Evolutionary conservation across 92 coral and sea anemone genomes (phyloP).

Genomic region (Parazoanthus atlanticus): DNA sequence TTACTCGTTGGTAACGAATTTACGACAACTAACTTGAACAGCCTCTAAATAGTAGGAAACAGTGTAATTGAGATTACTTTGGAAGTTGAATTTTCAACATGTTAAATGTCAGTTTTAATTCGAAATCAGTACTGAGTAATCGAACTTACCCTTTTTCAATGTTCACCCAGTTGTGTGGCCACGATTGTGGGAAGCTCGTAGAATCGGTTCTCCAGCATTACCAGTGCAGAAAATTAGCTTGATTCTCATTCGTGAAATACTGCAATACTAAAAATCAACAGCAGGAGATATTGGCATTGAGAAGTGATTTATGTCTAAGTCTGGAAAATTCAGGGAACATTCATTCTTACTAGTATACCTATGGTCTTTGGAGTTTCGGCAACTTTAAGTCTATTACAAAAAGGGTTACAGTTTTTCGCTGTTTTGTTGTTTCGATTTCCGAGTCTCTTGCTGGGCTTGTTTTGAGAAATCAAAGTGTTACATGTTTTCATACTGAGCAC

Average conservation of each 20-base stretch:
- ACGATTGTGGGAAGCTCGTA: too few species aligned
- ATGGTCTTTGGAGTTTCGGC: not conserved
- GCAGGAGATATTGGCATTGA: not conserved
- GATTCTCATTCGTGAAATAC: not conserved
- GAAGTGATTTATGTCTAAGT: not conserved
- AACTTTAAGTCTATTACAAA: not conserved
- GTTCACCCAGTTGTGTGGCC: not conserved
- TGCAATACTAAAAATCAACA: not conserved
- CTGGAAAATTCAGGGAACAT: not conserved
- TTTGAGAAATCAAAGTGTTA: slow-evolving; percentile 6
- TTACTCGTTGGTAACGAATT: too few species aligned
- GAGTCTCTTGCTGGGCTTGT: not conserved
- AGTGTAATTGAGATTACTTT: not conserved
- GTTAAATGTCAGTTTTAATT: too few species aligned
- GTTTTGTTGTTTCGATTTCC: not conserved
- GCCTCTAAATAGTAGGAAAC: not conserved
- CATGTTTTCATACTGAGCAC: slow-evolving; percentile 25
- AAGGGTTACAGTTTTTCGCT: too few species aligned
- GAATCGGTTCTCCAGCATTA: not conserved
- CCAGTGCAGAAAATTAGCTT: not conserved
- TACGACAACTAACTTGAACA: not conserved
- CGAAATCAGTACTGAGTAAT: too few species aligned
- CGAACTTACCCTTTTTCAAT: not conserved
- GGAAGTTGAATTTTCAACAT: not conserved
- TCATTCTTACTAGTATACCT: not conserved